Conservation (phyloP, 30 jellyfish, hydroid and myxozoan species). For the Aurelia aurita region DNA sequence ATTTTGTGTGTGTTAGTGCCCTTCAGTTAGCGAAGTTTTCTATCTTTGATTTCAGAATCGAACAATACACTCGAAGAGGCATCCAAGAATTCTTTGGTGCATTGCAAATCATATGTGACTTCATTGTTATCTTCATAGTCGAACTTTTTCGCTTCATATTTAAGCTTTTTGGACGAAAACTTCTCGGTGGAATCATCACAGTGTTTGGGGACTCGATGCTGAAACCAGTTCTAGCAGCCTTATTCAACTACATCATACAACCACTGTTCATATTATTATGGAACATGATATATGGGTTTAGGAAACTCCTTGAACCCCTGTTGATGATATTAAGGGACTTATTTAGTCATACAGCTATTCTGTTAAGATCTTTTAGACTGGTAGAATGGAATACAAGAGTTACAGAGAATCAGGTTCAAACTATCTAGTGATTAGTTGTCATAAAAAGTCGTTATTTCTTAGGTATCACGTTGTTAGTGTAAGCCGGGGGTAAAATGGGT, state of each 20-base stretch:
- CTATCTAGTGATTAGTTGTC: not conserved
- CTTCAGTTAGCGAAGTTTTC: too few species aligned
- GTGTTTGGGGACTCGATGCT: slow-evolving; percentile 71
- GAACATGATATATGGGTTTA: slow-evolving; percentile 72
- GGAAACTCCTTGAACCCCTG: slow-evolving; percentile 60
- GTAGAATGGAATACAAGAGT: slow-evolving; percentile 35
- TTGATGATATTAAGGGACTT: slow-evolving; percentile 43
- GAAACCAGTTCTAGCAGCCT: slow-evolving; percentile 69
- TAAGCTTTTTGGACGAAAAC: slow-evolving; percentile 59
- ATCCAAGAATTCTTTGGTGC: slow-evolving; percentile 82
- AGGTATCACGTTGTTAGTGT: too few species aligned
- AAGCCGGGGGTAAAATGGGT: too few species aligned
- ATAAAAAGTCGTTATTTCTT: not conserved
- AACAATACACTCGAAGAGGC: slow-evolving; percentile 55
- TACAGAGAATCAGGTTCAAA: slow-evolving; percentile 21
- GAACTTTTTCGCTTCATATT: slow-evolving; percentile 62
- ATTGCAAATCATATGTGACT: slow-evolving; percentile 62
- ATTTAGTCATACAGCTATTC: slow-evolving; percentile 54
- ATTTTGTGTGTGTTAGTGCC: too few species aligned
- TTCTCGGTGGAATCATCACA: slow-evolving; percentile 66
- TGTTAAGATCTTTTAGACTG: slow-evolving; percentile 64
- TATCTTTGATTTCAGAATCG: slow-evolving; percentile 38
- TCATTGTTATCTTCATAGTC: slow-evolving; percentile 68
- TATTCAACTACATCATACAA: slow-evolving; percentile 64
- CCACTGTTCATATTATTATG: slow-evolving; percentile 71